Conservation (phyloP, 1,140 invertebrate genomes). For the Ceratitis capitata region DNA sequence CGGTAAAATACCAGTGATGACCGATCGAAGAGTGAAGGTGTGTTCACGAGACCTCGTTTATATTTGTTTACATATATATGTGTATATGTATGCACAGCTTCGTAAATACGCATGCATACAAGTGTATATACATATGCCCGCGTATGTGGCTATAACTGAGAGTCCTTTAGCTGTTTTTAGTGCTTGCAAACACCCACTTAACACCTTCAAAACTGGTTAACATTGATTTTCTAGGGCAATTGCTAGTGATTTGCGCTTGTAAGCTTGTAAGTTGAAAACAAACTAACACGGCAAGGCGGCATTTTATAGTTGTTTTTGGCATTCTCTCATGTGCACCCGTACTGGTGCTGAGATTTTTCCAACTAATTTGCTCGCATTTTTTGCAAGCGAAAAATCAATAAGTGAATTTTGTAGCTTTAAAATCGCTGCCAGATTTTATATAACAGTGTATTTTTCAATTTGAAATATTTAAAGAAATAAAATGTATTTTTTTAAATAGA, state of each 20-base stretch:
- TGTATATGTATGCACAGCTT: background rate
- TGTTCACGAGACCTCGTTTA: background rate
- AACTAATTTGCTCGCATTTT: background rate
- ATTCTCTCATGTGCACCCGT: background rate
- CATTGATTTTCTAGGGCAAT: background rate
- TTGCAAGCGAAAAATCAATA: constrained; percentile 19
- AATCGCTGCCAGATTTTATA: background rate
- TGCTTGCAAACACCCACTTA: background rate
- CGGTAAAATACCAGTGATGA: background rate
- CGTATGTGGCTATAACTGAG: background rate
- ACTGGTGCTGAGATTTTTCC: background rate
- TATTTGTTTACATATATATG: background rate
- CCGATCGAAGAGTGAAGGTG: background rate
- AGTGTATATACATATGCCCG: background rate
- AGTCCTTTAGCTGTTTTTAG: constrained; percentile 3
- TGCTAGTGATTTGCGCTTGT: background rate
- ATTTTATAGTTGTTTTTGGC: background rate
- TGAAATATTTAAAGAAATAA: background rate
- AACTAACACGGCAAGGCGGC: background rate
- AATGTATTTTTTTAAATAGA: background rate
- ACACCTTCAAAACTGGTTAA: background rate
- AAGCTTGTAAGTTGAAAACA: constrained; percentile 1
- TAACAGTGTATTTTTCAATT: background rate
- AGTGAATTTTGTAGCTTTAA: background rate
- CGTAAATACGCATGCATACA: too few relatives aligned